Conservation (phyloP, 2,888 invertebrate genomes). For the Agrotis puta region DNA sequence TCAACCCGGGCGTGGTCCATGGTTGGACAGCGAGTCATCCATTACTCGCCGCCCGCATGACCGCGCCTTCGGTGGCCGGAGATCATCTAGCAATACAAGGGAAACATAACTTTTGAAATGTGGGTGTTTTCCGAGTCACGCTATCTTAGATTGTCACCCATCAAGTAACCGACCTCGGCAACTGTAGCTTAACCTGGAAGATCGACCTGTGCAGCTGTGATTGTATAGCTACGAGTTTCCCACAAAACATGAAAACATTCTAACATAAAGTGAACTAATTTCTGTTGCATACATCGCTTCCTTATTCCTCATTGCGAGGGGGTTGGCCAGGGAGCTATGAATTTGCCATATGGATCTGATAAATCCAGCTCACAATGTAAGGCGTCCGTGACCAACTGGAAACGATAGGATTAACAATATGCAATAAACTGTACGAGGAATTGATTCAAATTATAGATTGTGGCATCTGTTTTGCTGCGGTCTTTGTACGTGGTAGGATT, state of each 20-base stretch:
- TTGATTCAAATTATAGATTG: constrained; percentile 67
- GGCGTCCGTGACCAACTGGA: constrained; percentile 46
- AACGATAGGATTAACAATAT: constrained; percentile 64
- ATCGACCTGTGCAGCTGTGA: too few relatives aligned
- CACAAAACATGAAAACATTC: background rate
- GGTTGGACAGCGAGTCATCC: too few relatives aligned
- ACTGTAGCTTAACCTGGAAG: too few relatives aligned
- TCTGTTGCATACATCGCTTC: constrained; percentile 37
- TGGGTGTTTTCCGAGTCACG: too few relatives aligned
- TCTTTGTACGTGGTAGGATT: constrained; percentile 9
- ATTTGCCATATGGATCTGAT: constrained; percentile 60
- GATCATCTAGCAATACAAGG: too few relatives aligned
- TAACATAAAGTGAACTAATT: background rate
- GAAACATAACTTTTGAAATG: too few relatives aligned
- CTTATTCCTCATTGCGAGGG: constrained; percentile 55
- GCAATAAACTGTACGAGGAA: constrained; percentile 63
- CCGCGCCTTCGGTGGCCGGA: too few relatives aligned
- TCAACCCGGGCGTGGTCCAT: too few relatives aligned
- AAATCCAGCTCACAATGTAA: constrained; percentile 47
- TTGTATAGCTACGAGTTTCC: too few relatives aligned
- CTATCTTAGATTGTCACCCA: too few relatives aligned
- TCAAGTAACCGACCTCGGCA: too few relatives aligned
- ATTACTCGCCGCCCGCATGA: too few relatives aligned
- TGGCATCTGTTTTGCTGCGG: constrained; percentile 47
- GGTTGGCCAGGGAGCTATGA: constrained; percentile 55